A percentile compares a stretch with the other conserved stretches of the same genome.
Evolutionary conservation across 92 coral and sea anemone genomes (phyloP).

Genomic region (Palythoa caribaeorum): DNA sequence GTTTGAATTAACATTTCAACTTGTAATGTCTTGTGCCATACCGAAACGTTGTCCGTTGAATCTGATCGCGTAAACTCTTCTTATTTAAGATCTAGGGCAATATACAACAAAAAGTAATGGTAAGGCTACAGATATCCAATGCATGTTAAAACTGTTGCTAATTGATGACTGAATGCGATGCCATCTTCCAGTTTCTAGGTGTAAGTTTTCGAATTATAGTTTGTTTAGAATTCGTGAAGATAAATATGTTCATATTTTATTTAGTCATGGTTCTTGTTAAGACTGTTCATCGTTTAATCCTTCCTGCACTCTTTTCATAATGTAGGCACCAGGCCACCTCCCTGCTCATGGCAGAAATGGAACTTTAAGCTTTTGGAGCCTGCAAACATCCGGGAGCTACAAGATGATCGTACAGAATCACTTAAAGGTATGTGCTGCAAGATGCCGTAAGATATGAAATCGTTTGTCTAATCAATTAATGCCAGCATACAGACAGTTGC

Average conservation of each 20-base stretch:
- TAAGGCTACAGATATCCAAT: too few relatives aligned
- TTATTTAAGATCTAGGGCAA: too few relatives aligned
- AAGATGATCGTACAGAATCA: slow-evolving; percentile 84
- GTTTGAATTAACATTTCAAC: too few relatives aligned
- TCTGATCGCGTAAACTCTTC: too few relatives aligned
- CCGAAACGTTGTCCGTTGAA: too few relatives aligned
- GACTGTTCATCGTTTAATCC: background rate
- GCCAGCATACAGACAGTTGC: background rate
- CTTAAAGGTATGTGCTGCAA: slow-evolving; percentile 32
- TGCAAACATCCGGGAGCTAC: slow-evolving; percentile 78
- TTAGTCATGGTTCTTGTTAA: background rate
- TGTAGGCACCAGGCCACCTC: slow-evolving; percentile 89
- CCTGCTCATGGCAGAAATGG: slow-evolving; percentile 94
- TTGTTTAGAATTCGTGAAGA: too few relatives aligned
- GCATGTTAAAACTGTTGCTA: too few relatives aligned
- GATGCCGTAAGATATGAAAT: background rate
- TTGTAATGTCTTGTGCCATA: too few relatives aligned
- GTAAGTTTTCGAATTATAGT: too few relatives aligned
- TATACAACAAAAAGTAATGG: too few relatives aligned
- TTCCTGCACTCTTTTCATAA: background rate
- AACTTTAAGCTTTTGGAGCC: slow-evolving; percentile 88
- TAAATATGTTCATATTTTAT: background rate
- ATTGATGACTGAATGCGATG: too few relatives aligned
- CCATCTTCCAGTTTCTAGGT: too few relatives aligned
- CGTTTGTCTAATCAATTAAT: background rate